These are phyloP conservation scores for Dastarcus helophoroides DNA, from an alignment of 2,888 invertebrate genomes.

Conservation along the genomic window DNA sequence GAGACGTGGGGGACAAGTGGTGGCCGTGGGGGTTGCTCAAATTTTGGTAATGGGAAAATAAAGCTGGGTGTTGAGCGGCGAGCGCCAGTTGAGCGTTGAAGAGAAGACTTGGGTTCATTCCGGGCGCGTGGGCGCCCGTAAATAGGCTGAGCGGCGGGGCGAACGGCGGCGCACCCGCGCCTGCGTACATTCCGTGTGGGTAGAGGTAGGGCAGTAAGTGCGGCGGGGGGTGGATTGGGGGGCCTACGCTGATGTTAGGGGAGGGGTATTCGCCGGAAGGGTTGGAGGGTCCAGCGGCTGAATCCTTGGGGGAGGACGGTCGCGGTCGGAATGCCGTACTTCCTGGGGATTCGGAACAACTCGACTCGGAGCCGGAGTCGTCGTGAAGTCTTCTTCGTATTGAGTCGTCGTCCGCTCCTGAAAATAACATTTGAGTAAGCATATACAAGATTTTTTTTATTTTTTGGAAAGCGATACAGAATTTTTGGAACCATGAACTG, in stretches of 20 bases:
- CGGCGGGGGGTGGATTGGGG: conserved; percentile 83
- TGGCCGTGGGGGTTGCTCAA: conserved; percentile 43
- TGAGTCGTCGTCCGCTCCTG: conserved; percentile 49
- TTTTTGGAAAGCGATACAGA: too few relatives aligned
- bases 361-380: conserved; percentile 61
- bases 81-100: conserved; percentile 83
- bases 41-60: conserved; percentile 58
- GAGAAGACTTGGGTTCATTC: conserved; percentile 71
- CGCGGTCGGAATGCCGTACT: conserved; percentile 35
- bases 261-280: conserved; percentile 58
- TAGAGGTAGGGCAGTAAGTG: conserved; percentile 86
- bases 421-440: conserved; percentile 6
- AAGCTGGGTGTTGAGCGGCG: conserved; percentile 74
- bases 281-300: conserved; percentile 42
- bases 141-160: conserved; percentile 57
- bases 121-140: conserved; percentile 50
- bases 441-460: neutral
- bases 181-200: conserved; percentile 79
- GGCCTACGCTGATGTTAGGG: conserved; percentile 89
- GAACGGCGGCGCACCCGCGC: conserved; percentile 47
- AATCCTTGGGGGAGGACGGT: conserved; percentile 39
- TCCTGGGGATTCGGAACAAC: conserved; percentile 52
- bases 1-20: conserved; percentile 42
- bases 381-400: conserved; percentile 46
- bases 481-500: too few relatives aligned